phyloP scores from a whole-genome alignment of 2,797 vertebrate genomes.

The Vultur gryphus region DNA sequence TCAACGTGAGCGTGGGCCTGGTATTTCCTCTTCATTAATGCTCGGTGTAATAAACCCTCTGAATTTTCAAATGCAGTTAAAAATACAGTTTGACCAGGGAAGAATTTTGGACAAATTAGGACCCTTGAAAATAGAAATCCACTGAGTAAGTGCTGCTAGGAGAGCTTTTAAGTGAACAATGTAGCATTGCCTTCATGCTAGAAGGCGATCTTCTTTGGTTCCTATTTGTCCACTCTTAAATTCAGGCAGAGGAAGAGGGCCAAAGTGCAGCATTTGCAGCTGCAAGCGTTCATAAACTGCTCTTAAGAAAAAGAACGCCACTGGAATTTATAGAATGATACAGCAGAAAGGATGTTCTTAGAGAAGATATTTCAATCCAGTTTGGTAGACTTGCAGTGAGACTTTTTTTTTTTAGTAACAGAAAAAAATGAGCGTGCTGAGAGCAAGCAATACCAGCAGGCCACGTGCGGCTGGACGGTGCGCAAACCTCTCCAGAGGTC shows the following conservation, averaged over 20 bases:
- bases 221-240: background rate
- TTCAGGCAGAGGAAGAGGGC: background rate
- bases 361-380: background rate
- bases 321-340: background rate
- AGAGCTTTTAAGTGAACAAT: background rate
- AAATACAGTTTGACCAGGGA: background rate
- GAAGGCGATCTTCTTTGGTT: background rate
- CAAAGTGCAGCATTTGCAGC: background rate
- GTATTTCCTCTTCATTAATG: background rate
- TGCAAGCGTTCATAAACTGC: background rate
- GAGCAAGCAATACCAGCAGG: background rate
- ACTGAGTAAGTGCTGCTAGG: background rate
- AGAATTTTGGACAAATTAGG: background rate
- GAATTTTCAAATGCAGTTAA: background rate
- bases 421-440: background rate
- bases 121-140: background rate
- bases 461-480: background rate
- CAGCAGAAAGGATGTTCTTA: background rate
- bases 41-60: background rate
- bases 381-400: background rate
- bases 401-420: background rate
- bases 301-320: background rate
- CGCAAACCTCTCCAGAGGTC: background rate
- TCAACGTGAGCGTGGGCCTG: background rate
- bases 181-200: background rate